Evolutionary conservation across 2,113 vertebrate species (phyloP).

Genomic region (Himantopus leucocephalus): DNA sequence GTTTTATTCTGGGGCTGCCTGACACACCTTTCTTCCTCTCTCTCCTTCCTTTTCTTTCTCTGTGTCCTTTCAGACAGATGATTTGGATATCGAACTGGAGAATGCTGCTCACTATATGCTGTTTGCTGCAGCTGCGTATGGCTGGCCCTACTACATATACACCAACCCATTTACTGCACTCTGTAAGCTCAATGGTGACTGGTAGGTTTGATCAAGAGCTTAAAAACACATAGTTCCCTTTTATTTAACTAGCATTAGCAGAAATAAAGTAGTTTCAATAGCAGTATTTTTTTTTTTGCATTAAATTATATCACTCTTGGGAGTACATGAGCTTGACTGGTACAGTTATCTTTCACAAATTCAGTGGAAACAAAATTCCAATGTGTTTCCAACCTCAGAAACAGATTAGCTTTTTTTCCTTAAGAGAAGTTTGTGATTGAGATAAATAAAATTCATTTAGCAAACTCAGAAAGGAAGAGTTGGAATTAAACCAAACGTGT

Average conservation of each 20-base stretch:
- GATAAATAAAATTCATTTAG: neutral
- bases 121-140: constrained; percentile 92
- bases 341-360: too few relatives aligned
- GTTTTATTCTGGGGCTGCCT: neutral
- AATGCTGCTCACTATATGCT: constrained; percentile 89
- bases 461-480: neutral
- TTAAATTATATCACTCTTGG: too few relatives aligned
- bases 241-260: too few relatives aligned
- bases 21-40: neutral
- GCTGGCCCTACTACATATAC: constrained; percentile 93
- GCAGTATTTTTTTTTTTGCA: too few relatives aligned
- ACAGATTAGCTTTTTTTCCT: neutral
- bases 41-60: neutral
- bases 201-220: constrained; percentile 75
- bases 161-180: constrained; percentile 84
- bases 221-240: neutral
- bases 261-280: too few relatives aligned
- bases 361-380: neutral
- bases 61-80: constrained; percentile 71
- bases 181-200: constrained; percentile 88
- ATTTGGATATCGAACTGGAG: constrained; percentile 86
- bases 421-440: neutral
- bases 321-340: too few relatives aligned
- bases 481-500: neutral
- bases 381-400: neutral